Conservation (phyloP, 2,113 vertebrate genomes). For the Plecotus auritus region DNA sequence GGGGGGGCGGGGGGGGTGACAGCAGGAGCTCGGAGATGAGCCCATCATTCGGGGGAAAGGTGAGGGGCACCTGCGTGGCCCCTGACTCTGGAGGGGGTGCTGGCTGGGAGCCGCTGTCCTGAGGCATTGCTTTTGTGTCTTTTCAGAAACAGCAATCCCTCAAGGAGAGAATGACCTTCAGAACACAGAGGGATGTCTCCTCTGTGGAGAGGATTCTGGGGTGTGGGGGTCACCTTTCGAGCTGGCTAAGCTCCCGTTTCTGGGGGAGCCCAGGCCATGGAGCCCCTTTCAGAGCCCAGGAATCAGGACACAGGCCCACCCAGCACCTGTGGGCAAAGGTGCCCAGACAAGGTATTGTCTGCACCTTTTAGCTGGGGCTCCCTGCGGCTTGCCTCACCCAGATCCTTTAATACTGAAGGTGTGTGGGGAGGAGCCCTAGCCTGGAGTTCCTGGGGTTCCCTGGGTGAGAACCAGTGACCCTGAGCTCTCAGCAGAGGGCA, state of each 20-base stretch:
- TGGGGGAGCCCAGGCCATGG: background rate
- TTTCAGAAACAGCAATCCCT: background rate
- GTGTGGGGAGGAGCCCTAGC: background rate
- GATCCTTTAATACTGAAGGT: background rate
- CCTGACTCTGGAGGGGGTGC: background rate
- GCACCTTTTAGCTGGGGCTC: background rate
- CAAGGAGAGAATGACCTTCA: background rate
- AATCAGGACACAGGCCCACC: background rate
- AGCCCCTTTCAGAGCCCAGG: background rate
- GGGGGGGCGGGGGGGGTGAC: background rate
- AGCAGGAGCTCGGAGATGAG: background rate
- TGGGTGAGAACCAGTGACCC: background rate
- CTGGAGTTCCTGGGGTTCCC: background rate
- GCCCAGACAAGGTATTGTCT: rapidly evolving
- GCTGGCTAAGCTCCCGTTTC: background rate
- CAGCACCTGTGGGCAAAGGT: background rate
- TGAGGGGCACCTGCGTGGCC: background rate
- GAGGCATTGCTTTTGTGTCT: background rate
- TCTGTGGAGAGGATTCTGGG: background rate
- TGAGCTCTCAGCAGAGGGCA: background rate
- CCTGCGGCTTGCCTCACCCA: background rate
- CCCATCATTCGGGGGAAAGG: rapidly evolving
- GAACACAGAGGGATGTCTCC: background rate
- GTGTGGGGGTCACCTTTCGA: rapidly evolving
- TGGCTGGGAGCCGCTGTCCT: background rate